Evolutionary conservation across 1,140 invertebrate genomes (phyloP), one percentile per base, ranked within the genome.

Genomic region (Homarus americanus): DNA sequence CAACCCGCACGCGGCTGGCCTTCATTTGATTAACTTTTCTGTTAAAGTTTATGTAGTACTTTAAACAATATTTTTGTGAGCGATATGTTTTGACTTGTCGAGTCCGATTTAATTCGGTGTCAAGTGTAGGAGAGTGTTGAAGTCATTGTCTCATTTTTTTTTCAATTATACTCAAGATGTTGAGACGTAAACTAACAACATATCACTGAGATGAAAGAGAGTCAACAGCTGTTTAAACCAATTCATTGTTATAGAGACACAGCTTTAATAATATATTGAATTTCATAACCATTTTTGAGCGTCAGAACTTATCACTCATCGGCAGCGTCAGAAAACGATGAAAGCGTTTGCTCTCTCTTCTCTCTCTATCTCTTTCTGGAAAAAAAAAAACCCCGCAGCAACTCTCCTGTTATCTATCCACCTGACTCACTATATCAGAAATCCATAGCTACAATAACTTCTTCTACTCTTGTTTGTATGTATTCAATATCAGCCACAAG

Each of bases 1-100:
- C 49, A 63, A 20, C 49, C 32, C 36, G 78, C 78, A 38, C 78
- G 17, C 78, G 24, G 41, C 49, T 63, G 49, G 32, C 28, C 79
- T 58, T 63, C 79, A 82, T 82, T 63, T 82, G 28, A 82, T 82
- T 82, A 82, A 82, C 53, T 82, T 41, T 82, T 63, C 44, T 34
- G 32, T 44, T 82, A 82, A 82, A 80, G 78, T 80, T 80, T 80
- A 80, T 53, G 41, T 63, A 49, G 10, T 34, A 53, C 41, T 49
- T 53, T 40, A 36, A 24, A 34, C 36, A 17, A 36, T 63, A 63
- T 63, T 41, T n/a, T 66, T 66, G n/a, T 20, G 24, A 3, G 63
- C 24, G 63, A 66, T 66, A n/a, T 28, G 10, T 66, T 28, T 66
- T 66, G 24, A 66, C 2, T 3, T 66, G 63, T 28, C 20, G 63